A percentile compares a stretch with the other conserved stretches of the same genome.
Conservation (phyloP, 2,113 vertebrate species). For the Brachyhypopomus gauderio region DNA sequence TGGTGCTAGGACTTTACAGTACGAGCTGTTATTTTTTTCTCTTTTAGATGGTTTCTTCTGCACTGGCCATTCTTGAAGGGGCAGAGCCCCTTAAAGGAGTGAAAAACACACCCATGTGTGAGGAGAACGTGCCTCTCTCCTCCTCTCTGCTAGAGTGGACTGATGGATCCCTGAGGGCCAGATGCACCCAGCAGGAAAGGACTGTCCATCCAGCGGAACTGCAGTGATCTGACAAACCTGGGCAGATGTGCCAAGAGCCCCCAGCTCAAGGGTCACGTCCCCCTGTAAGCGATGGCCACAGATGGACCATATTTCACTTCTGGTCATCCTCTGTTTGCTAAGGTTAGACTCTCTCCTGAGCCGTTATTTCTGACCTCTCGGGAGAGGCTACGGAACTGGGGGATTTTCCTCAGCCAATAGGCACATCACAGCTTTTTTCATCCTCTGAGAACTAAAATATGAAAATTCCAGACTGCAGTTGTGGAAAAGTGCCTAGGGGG, state of each 20-base stretch:
- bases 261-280: conserved; percentile 63
- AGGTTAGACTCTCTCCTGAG: conserved; percentile 40
- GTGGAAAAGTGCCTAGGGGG: background rate
- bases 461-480: background rate
- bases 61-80: background rate
- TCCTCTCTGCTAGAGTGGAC: conserved; percentile 38
- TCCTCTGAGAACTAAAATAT: background rate
- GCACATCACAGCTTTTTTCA: background rate
- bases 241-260: conserved; percentile 61
- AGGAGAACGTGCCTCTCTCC: conserved; percentile 42
- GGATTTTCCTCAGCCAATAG: conserved; percentile 16
- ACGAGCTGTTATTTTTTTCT: background rate
- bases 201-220: conserved; percentile 56
- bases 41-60: background rate
- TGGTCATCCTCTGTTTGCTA: conserved; percentile 53
- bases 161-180: conserved; percentile 52
- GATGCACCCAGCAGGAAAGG: conserved; percentile 57
- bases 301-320: conserved; percentile 69
- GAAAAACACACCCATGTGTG: conserved; percentile 10
- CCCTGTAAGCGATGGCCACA: conserved; percentile 64
- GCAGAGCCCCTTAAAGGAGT: background rate
- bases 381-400: conserved; percentile 13
- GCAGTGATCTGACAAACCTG: conserved; percentile 62
- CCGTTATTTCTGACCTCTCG: conserved; percentile 47
- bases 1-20: background rate